Conservation (phyloP, 2,888 invertebrate species). For the Sphinx pinastri region DNA sequence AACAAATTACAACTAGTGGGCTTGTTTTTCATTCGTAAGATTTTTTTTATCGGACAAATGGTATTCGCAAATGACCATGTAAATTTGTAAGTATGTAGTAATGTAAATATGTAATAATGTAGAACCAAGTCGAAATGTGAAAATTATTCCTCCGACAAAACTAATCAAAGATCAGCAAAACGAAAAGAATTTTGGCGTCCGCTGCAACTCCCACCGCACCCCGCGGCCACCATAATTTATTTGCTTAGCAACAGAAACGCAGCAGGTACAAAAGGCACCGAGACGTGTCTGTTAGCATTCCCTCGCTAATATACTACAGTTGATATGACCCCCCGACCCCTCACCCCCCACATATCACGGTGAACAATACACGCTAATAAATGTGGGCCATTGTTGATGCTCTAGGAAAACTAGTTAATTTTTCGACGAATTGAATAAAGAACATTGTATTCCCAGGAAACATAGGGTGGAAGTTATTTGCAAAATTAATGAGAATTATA, state of each 20-base stretch:
- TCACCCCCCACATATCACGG: conserved; percentile 38
- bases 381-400: conserved; percentile 33
- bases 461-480: background rate
- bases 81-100: too few relatives aligned
- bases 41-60: too few relatives aligned
- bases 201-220: conserved; percentile 33
- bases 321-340: background rate
- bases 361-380: conserved; percentile 38
- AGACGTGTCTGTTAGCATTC: conserved; percentile 15
- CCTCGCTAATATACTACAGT: conserved; percentile 19
- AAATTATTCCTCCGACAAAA: too few relatives aligned
- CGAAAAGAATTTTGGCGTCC: background rate
- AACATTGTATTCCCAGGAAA: background rate
- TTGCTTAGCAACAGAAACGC: conserved; percentile 36
- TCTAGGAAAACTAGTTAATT: background rate
- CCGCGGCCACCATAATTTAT: conserved; percentile 38
- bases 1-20: too few relatives aligned
- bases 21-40: too few relatives aligned
- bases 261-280: conserved; percentile 25
- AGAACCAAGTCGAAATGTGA: too few relatives aligned
- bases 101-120: too few relatives aligned
- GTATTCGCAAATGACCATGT: too few relatives aligned
- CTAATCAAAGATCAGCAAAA: too few relatives aligned
- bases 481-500: background rate
- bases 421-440: conserved; percentile 9